Percentiles rank a stretch among this genome's conserved stretches.
phyloP scores from a whole-genome alignment of 2,113 vertebrate genomes.

The Ginglymostoma cirratum region DNA sequence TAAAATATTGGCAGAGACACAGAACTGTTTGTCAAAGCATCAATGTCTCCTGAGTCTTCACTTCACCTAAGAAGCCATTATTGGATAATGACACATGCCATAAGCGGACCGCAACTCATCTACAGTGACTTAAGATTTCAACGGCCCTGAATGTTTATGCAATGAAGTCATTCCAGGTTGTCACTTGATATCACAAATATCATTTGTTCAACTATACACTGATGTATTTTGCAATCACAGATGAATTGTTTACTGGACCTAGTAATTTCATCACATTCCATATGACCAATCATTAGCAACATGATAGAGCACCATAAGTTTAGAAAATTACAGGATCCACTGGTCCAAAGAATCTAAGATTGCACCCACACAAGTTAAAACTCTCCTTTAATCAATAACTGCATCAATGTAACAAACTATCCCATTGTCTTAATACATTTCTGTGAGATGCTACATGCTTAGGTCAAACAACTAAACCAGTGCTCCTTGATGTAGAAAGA shows the following conservation, averaged over 20 bases:
- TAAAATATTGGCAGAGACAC: not conserved
- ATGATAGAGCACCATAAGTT: not conserved
- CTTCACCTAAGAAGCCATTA: not conserved
- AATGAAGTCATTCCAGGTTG: not conserved
- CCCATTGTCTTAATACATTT: not conserved
- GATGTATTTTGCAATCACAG: not conserved
- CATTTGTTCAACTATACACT: not conserved
- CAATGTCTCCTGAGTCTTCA: too few species aligned
- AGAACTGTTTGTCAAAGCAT: not conserved
- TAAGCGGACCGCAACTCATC: not conserved
- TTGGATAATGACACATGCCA: not conserved
- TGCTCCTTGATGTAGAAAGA: not conserved
- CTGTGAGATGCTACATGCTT: not conserved
- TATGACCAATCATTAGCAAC: not conserved
- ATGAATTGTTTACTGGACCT: not conserved
- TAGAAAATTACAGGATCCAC: not conserved
- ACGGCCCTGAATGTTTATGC: too few species aligned
- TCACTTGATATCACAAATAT: not conserved
- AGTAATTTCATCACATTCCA: not conserved
- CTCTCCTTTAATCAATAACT: not conserved
- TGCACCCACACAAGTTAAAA: not conserved
- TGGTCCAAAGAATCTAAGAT: not conserved
- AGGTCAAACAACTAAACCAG: not conserved
- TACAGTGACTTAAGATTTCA: too few species aligned
- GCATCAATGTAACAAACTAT: not conserved